Percentiles rank a stretch among this genome's conserved stretches.
phyloP scores from a whole-genome alignment of 2,113 vertebrate genomes.

The Chlamydotis undulata region DNA sequence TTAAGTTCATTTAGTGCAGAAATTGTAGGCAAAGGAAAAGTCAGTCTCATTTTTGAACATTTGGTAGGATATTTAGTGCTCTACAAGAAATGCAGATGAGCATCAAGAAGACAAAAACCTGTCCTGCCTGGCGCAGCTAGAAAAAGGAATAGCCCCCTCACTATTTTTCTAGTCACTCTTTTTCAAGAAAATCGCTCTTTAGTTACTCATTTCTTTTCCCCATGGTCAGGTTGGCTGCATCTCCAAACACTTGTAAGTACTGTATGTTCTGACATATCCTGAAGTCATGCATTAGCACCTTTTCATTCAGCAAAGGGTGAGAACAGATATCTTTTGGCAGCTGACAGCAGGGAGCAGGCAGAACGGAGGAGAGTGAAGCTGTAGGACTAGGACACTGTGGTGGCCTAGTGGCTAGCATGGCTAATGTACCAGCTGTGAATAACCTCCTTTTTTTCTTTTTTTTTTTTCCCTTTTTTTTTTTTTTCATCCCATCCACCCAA shows the following conservation, averaged over 20 bases:
- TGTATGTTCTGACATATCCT: constrained; percentile 91
- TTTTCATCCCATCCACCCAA: constrained; percentile 63
- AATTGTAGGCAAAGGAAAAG: background rate
- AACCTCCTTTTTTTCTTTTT: constrained; percentile 27
- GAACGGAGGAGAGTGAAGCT: constrained; percentile 69
- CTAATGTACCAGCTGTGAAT: constrained; percentile 80
- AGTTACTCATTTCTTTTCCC: constrained; percentile 74
- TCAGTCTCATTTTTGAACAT: background rate
- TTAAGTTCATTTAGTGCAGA: background rate
- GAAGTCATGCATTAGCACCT: constrained; percentile 93
- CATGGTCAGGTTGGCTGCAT: constrained; percentile 79
- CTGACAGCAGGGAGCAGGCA: constrained; percentile 80
- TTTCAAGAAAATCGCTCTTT: constrained; percentile 65
- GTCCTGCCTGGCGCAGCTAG: background rate
- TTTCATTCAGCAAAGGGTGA: constrained; percentile 87
- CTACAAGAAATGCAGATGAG: background rate
- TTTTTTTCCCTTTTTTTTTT: background rate
- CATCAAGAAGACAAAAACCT: background rate
- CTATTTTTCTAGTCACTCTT: background rate
- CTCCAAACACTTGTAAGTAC: constrained; percentile 84
- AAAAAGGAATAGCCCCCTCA: constrained; percentile 19
- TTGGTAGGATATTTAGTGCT: background rate
- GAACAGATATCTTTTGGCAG: constrained; percentile 93
- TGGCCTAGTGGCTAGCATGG: constrained; percentile 80
- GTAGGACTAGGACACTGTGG: constrained; percentile 74